These are phyloP conservation scores for Mus musculus DNA, from an alignment of 2,113 vertebrate genomes.

Conservation along the genomic window GRCm39 chr5:20185501-20186000, in stretches of 20 bases:
- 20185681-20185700: neutral
- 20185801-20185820: neutral
- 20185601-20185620: neutral
- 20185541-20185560: conserved; percentile 1
- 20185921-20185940: neutral
- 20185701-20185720: neutral
- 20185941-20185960: neutral
- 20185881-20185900: neutral
- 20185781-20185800: neutral
- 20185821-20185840: neutral
- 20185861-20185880: neutral
- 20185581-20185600: neutral
- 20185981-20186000: neutral
- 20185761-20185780: neutral
- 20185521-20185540: neutral
- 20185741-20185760: neutral
- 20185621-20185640: neutral
- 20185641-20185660: neutral
- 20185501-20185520: neutral
- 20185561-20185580: conserved; percentile 35
- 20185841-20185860: neutral
- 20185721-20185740: neutral
- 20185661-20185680: neutral
- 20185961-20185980: neutral
- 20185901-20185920: conserved; percentile 16